phyloP scores from a whole-genome alignment of 2,888 invertebrate species.

The Drosophila buzzatii region DNA sequence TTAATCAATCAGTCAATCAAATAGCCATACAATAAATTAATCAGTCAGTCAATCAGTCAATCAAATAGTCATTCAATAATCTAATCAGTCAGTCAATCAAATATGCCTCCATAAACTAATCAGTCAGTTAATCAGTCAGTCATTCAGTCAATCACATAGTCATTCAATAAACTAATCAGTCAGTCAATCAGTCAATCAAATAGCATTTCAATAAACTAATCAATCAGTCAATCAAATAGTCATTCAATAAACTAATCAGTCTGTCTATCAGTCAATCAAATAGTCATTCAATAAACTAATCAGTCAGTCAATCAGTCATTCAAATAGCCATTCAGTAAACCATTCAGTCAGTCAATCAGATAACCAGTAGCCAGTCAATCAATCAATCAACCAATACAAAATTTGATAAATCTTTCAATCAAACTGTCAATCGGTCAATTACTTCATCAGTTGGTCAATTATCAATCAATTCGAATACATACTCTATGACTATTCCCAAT shows the following conservation, averaged over 20 bases:
- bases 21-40: too few relatives aligned
- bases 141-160: background rate
- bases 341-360: background rate
- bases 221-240: background rate
- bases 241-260: too few relatives aligned
- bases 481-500: too few relatives aligned
- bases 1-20: background rate
- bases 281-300: too few relatives aligned
- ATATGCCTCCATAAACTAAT: too few relatives aligned
- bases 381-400: too few relatives aligned
- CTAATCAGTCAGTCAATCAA: background rate
- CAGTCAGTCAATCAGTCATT: background rate
- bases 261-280: background rate
- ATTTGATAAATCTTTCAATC: background rate
- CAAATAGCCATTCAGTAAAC: background rate
- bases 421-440: background rate
- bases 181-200: background rate
- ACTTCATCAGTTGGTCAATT: background rate
- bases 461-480: background rate
- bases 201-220: background rate
- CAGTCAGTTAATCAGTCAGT: background rate
- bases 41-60: background rate
- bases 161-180: too few relatives aligned
- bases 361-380: too few relatives aligned
- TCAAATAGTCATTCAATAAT: too few relatives aligned